Conservation (phyloP, 2,113 vertebrate species). For the Zeus faber region DNA sequence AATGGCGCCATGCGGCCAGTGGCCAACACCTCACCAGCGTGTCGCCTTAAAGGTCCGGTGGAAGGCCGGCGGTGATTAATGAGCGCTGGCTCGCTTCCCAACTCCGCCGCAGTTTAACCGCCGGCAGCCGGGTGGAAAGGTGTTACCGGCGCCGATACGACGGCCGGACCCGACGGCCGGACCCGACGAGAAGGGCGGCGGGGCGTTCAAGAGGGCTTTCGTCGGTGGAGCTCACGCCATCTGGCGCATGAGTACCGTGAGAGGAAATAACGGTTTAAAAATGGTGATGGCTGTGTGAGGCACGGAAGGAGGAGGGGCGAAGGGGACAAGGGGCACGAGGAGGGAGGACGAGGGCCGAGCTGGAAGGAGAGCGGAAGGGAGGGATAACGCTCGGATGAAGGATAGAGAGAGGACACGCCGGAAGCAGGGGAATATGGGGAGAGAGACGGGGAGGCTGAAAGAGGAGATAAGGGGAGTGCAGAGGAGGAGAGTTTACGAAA, state of each 20-base stretch:
- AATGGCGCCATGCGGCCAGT: background rate
- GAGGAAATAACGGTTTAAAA: background rate
- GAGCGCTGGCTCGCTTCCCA: no score
- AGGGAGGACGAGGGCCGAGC: background rate
- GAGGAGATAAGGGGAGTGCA: slow-evolving; percentile 16
- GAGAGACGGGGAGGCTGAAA: slow-evolving; percentile 18
- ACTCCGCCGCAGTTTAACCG: background rate
- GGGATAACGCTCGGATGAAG: no score
- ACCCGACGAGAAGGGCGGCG: slow-evolving; percentile 39
- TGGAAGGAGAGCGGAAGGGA: slow-evolving; percentile 4
- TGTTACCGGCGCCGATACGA: no score
- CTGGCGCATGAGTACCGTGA: slow-evolving; percentile 29
- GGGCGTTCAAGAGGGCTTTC: slow-evolving; percentile 33
- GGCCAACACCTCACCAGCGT: no score
- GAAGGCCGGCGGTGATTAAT: background rate
- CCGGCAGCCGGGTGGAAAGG: background rate
- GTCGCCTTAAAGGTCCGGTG: no score
- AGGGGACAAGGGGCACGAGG: background rate
- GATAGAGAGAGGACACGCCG: no score
- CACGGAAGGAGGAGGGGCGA: background rate
- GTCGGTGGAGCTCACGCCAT: slow-evolving; percentile 33
- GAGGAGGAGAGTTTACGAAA: slow-evolving; percentile 21
- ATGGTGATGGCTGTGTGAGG: background rate
- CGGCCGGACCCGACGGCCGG: slow-evolving; percentile 25
- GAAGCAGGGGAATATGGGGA: no score